Evolutionary conservation across 2,888 invertebrate species (phyloP).

Genomic region (Calameuta idolon): DNA sequence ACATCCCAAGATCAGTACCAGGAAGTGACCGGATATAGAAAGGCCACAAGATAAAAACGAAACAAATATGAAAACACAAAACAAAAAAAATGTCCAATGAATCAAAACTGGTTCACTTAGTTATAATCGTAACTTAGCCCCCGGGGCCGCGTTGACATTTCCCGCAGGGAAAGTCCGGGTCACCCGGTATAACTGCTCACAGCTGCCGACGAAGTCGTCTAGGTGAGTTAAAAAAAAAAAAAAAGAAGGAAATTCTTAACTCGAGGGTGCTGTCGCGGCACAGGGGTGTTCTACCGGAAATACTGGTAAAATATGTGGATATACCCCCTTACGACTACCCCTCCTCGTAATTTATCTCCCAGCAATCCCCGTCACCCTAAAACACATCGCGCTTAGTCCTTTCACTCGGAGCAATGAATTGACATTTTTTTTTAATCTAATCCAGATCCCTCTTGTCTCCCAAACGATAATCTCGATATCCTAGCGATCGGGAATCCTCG

Average conservation of each 20-base stretch:
- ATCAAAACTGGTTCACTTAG: not conserved
- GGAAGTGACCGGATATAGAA: not conserved
- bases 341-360: conserved; percentile 20
- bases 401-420: not conserved
- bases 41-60: not conserved
- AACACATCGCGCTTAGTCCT: not conserved
- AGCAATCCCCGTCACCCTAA: not conserved
- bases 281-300: conserved; percentile 40
- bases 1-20: not conserved
- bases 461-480: not conserved
- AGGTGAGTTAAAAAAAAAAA: not conserved
- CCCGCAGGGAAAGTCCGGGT: not conserved
- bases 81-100: not conserved
- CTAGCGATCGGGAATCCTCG: not conserved
- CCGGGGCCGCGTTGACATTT: not conserved
- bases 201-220: not conserved
- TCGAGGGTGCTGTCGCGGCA: conserved; percentile 10
- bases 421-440: not conserved
- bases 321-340: conserved; percentile 33
- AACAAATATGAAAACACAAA: not conserved
- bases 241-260: not conserved
- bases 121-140: not conserved
- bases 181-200: not conserved
- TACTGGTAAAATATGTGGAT: conserved; percentile 37
- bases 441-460: not conserved